Percentiles rank a stretch among this genome's conserved stretches.
Conservation (phyloP, 2,888 invertebrate genomes). For the Drosophila cracens region DNA sequence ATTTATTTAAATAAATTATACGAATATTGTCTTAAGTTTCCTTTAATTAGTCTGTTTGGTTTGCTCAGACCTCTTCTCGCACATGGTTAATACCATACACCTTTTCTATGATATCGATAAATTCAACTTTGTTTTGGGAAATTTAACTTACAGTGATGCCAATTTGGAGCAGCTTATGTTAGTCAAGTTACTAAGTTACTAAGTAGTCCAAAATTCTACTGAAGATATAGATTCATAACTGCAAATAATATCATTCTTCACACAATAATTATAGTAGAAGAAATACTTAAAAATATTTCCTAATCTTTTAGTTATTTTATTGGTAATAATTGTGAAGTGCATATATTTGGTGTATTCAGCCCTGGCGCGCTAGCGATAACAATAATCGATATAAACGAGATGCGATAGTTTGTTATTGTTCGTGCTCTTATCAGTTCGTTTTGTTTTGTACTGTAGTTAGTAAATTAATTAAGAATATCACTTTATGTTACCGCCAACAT, state of each 20-base stretch:
- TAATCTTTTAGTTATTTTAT: background rate
- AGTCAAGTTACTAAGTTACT: no score
- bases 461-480: conserved; percentile 26
- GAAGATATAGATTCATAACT: background rate
- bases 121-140: background rate
- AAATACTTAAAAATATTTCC: background rate
- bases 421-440: conserved; percentile 55
- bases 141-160: conserved; percentile 7
- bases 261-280: background rate
- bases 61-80: background rate
- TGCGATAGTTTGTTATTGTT: conserved; percentile 44
- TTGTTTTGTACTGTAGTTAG: conserved; percentile 49
- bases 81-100: background rate
- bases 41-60: background rate
- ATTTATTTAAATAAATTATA: background rate
- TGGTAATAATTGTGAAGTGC: background rate
- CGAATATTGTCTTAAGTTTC: background rate
- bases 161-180: background rate
- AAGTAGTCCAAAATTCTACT: background rate
- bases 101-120: conserved; percentile 5
- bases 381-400: conserved; percentile 6
- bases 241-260: background rate
- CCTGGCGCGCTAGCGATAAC: conserved; percentile 10
- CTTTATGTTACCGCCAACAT: conserved; percentile 38
- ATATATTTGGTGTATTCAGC: background rate